Percentiles rank a stretch among this genome's conserved stretches.
These are phyloP conservation scores for Actias luna DNA, from an alignment of 2,888 invertebrate species.

Conservation along the genomic window DNA sequence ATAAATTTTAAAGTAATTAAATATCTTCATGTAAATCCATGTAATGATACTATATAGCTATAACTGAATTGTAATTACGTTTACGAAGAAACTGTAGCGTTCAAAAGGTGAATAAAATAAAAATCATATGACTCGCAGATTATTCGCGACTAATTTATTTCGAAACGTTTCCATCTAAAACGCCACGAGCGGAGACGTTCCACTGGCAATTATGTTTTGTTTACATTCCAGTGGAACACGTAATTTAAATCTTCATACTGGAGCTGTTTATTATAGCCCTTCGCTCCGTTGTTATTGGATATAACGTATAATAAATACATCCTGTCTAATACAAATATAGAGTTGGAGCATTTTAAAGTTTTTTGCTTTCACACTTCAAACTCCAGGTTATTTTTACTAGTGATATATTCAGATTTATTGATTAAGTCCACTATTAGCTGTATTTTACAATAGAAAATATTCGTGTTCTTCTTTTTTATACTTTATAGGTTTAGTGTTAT, in stretches of 20 bases:
- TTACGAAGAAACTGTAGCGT: not conserved
- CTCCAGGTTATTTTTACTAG: no score
- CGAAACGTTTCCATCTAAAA: conserved; percentile 10
- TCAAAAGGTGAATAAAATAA: conserved; percentile 13
- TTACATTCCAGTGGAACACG: conserved; percentile 1
- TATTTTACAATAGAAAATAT: no score
- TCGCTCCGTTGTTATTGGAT: not conserved
- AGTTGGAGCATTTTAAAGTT: no score
- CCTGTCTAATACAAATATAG: no score
- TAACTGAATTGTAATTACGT: not conserved
- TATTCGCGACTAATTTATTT: conserved; percentile 26
- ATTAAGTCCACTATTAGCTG: no score
- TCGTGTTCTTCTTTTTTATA: no score
- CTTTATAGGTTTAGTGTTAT: no score
- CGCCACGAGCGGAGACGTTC: conserved; percentile 8
- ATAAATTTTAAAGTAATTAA: no score
- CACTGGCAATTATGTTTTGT: conserved; percentile 12
- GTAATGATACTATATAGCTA: not conserved
- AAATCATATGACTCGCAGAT: conserved; percentile 22
- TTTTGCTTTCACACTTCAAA: no score
- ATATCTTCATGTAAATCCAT: no score
- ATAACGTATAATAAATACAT: not conserved
- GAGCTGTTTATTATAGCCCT: not conserved
- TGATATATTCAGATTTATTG: no score
- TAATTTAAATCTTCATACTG: conserved; percentile 12